phyloP scores from a whole-genome alignment of 2,797 vertebrate species.

The Adelosebastes latens region DNA sequence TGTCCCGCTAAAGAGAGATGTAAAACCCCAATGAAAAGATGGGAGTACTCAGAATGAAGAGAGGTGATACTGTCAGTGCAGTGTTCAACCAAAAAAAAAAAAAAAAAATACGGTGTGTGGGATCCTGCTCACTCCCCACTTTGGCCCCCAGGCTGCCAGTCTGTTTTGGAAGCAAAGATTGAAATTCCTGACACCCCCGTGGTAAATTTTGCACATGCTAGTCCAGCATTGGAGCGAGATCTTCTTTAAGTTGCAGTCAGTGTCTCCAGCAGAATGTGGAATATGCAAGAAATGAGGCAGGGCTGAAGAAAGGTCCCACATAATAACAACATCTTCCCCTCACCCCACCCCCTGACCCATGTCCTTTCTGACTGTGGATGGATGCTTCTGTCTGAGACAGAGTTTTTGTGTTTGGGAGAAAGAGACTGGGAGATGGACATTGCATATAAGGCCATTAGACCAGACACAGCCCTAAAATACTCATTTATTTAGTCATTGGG shows the following conservation, averaged over 20 bases:
- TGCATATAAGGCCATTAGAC: background rate
- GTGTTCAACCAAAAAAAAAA: constrained; percentile 1
- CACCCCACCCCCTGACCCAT: constrained; percentile 61
- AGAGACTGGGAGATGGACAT: background rate
- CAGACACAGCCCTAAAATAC: background rate
- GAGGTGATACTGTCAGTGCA: constrained; percentile 11
- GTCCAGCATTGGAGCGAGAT: constrained; percentile 60
- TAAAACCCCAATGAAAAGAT: constrained; percentile 15
- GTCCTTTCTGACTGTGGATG: constrained; percentile 43
- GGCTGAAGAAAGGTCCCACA: constrained; percentile 54
- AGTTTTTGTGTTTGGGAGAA: constrained; percentile 33
- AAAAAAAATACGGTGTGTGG: constrained; percentile 25
- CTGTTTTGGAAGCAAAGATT: constrained; percentile 90
- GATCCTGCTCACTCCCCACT: constrained; percentile 53
- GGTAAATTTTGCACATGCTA: constrained; percentile 89
- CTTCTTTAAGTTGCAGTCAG: constrained; percentile 58
- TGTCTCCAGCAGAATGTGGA: constrained; percentile 69
- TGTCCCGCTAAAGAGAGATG: constrained; percentile 1
- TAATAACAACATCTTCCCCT: constrained; percentile 61
- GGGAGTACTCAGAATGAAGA: constrained; percentile 4
- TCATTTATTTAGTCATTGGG: background rate
- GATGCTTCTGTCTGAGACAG: constrained; percentile 33
- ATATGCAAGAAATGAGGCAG: constrained; percentile 68
- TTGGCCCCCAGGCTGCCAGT: constrained; percentile 68
- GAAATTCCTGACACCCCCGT: constrained; percentile 93